Base-by-base conservation (phyloP, 1,140 invertebrate genomes). In the Cotesia typhae region DNA sequence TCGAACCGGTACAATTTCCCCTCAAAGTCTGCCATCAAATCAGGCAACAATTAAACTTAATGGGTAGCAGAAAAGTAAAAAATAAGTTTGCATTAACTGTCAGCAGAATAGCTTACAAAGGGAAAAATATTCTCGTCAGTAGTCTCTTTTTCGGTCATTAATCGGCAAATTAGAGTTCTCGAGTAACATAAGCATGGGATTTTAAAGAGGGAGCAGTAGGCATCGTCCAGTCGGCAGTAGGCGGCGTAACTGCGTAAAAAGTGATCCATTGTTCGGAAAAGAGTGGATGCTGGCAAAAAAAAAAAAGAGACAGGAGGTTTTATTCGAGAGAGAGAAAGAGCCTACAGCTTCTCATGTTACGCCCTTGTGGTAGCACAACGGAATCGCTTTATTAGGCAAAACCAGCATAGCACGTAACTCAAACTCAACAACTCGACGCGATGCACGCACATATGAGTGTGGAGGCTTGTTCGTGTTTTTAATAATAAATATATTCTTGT, bases 381-480 rank as follows among this genome's bases (percentile, higher is more conserved):
- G 82, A 87, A 87, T 85, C 84, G 83, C 83, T 87, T 87, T 87
- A 85, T 87, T 84, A 85, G 79, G 83, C 77, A 41, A 59, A 55
- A 59, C 61, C 51, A 66, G 47, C 63, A 28, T 28, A 59, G 63
- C 59, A 57, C 66, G 59, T 72, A 72, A 72, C 66, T 36, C 60
- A 10, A 63, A 38, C 17, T 17, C 17, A 17, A 17, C 17, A 17
- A 17, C 17, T 17, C 17, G 17, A 17, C 17, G 17, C 17, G 17
- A 17, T 17, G 17, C 17, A 17, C 17, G 17, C 17, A 17, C 17
- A 28, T 28, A 28, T 28, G 28, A 28, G 28, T 28, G 28, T 28
- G 1, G 28, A 28, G 28, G 6, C 36, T 37, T 5, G 5, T 20
- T 63, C 28, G 67, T 52, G 35, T 60, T 14, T 36, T 53, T 51